These are phyloP conservation scores for Holacanthus passer DNA, from an alignment of 2,113 vertebrate genomes.

Conservation along the genomic window DNA sequence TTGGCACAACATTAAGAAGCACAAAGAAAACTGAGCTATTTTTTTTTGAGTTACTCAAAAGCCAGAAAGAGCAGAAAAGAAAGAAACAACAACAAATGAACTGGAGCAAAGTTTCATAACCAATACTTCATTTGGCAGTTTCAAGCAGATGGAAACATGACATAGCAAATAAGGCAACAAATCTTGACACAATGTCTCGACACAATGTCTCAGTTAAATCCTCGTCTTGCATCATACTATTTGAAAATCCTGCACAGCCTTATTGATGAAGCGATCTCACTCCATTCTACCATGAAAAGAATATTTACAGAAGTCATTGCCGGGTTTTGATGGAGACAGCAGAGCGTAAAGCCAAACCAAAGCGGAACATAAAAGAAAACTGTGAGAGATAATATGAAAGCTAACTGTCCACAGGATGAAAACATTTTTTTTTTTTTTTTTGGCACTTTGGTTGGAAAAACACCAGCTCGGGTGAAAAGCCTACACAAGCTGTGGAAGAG, in stretches of 20 bases:
- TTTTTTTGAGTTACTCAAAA: no score
- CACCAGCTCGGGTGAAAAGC: not conserved
- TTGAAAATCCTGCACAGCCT: not conserved
- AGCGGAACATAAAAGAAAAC: not conserved
- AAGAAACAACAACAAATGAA: not conserved
- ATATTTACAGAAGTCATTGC: constrained; percentile 4
- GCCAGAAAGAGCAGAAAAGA: not conserved
- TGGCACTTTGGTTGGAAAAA: not conserved
- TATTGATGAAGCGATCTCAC: not conserved
- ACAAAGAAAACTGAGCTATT: not conserved
- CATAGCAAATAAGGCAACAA: not conserved
- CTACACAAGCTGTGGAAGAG: not conserved
- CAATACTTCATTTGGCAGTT: no score
- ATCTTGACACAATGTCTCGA: not conserved
- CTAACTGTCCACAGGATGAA: not conserved
- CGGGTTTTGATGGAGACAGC: not conserved
- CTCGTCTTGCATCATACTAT: not conserved
- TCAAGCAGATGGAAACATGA: not conserved
- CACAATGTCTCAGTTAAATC: not conserved
- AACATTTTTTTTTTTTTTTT: not conserved
- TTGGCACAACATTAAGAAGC: not conserved
- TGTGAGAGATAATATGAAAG: not conserved
- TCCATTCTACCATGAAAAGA: not conserved
- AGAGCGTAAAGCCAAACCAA: not conserved
- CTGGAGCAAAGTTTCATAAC: not conserved